Conservation (phyloP, 2,113 vertebrate genomes). For the Cephalopholis sonnerati region DNA sequence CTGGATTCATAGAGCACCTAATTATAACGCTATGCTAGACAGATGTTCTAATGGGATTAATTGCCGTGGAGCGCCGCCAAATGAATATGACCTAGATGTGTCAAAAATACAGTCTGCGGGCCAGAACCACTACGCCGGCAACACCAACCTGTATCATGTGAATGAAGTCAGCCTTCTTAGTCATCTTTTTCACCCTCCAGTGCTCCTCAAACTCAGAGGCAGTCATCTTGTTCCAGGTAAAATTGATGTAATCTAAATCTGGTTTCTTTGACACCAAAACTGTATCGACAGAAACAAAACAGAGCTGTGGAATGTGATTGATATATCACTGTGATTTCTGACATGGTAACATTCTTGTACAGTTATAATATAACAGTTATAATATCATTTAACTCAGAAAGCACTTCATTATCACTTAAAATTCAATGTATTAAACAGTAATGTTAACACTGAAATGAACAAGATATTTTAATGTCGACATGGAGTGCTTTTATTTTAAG, state of each 20-base stretch:
- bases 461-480: background rate
- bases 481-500: background rate
- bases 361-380: too few relatives aligned
- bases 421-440: background rate
- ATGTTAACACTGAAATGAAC: background rate
- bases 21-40: conserved; percentile 52
- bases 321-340: background rate
- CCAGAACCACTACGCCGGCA: background rate
- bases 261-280: conserved; percentile 87
- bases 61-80: conserved; percentile 34
- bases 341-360: background rate
- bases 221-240: conserved; percentile 92
- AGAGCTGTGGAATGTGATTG: background rate
- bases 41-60: conserved; percentile 65
- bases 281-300: conserved; percentile 61
- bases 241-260: conserved; percentile 87
- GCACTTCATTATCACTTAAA: background rate
- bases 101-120: conserved; percentile 38
- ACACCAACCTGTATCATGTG: conserved; percentile 93
- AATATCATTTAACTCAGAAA: background rate
- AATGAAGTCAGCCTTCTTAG: conserved; percentile 92
- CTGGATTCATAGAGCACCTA: conserved; percentile 43
- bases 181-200: conserved; percentile 82
- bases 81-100: conserved; percentile 60
- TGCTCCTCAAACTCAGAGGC: conserved; percentile 89